Evolutionary conservation across 2,888 invertebrate species (phyloP).

Genomic region (Entomobrya proxima): DNA sequence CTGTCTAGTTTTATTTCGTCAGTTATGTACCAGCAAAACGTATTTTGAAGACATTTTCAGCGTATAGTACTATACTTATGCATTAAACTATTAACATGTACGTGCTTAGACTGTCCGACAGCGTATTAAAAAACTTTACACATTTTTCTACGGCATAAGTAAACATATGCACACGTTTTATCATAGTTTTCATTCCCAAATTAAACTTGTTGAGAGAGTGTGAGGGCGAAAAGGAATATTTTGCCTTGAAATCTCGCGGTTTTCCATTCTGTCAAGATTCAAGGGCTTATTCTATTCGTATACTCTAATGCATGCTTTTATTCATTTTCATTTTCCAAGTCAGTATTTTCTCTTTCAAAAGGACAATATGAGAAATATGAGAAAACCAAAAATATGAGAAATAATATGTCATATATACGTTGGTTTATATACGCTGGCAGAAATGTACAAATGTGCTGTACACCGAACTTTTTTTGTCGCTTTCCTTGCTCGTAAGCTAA

Average conservation of each 20-base stretch:
- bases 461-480: background rate
- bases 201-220: background rate
- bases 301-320: slow-evolving; percentile 10
- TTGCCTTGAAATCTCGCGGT: slow-evolving; percentile 31
- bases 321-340: background rate
- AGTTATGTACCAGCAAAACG: background rate
- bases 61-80: slow-evolving; percentile 18
- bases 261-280: slow-evolving; percentile 27
- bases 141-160: slow-evolving; percentile 7
- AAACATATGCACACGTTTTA: slow-evolving; percentile 34
- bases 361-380: no score
- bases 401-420: no score
- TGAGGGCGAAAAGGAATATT: background rate
- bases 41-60: background rate
- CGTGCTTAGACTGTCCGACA: slow-evolving; percentile 29
- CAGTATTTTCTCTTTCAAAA: background rate
- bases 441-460: no score
- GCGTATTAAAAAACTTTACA: slow-evolving; percentile 44
- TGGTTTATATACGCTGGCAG: no score
- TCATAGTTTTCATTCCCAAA: background rate
- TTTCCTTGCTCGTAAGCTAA: background rate
- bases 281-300: slow-evolving; percentile 6
- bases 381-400: no score
- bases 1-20: background rate
- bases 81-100: slow-evolving; percentile 1